Conservation (phyloP, 1,140 invertebrate genomes). For the Lysiphlebus fabarum region DNA sequence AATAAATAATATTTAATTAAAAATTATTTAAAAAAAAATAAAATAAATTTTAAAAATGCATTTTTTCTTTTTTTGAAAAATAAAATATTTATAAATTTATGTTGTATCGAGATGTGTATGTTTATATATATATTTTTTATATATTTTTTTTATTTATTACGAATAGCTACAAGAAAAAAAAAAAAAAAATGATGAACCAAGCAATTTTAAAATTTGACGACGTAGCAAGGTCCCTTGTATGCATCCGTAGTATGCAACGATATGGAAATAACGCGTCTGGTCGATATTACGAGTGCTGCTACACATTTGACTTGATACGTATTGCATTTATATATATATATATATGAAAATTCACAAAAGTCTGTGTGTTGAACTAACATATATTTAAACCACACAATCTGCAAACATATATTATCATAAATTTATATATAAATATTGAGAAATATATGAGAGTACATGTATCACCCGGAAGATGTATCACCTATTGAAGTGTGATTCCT, state of each 20-base stretch:
- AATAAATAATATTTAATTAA: no score
- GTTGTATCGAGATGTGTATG: no score
- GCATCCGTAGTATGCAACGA: not conserved
- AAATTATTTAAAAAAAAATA: no score
- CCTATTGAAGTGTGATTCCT: slow-evolving; percentile 8
- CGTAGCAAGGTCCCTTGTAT: not conserved
- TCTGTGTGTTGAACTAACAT: not conserved
- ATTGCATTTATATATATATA: not conserved
- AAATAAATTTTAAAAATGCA: no score
- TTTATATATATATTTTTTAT: no score
- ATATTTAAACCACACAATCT: no score
- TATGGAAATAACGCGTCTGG: slow-evolving; percentile 17
- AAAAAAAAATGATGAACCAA: not conserved
- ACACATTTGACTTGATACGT: not conserved
- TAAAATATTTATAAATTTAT: no score
- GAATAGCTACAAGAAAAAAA: not conserved
- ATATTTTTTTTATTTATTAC: no score
- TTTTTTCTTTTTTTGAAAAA: no score
- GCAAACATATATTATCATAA: not conserved
- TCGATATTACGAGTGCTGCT: slow-evolving; percentile 4
- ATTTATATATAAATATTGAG: not conserved
- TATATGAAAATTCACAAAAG: not conserved
- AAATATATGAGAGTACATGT: not conserved
- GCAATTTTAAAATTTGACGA: not conserved
- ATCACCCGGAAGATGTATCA: no score